Evolutionary conservation across 2,113 vertebrate genomes (phyloP), one percentile per base, ranked within the genome.

Genomic region (Nymphicus hollandicus): DNA sequence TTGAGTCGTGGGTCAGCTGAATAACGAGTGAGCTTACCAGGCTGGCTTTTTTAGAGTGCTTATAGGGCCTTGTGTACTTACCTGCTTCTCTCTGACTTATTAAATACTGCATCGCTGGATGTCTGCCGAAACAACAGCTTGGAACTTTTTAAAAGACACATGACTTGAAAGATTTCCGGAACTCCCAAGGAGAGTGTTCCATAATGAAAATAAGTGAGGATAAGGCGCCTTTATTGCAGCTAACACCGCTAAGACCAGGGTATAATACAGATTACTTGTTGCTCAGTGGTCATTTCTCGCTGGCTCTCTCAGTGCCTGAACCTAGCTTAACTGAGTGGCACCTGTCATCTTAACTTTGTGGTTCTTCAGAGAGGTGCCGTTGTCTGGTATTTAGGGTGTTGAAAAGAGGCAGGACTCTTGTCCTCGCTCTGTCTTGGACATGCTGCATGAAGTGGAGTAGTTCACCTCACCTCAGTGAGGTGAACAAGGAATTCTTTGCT

Each of bases 1-100:
- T 74, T 95, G 91, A 94, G 87, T 88, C 60, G 24, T n/a, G 86
- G 92, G 80, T 96, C 90, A 96, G n/a, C 81, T 86, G 93, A 95
- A 81, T 91, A 88, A 96, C 20, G 31, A 95, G 84, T 13, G 64
- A 91, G 86, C 91, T 97, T 96, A 95, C 89, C 78, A 74, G 73
- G 89, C 27, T 87, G 91, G 84, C 95, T 94, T 69, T 93, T 53
- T 70, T 60, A 55, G 70, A 81, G 63, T 79, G 35, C 29, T 9
- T 76, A 60, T 44, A 70, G 81, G 68, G 43, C 88, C 95, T 95
- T 81, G 81, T 66, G 65, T 60, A 18, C 89, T 95, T 94, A 85
- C 91, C 87, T 91, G 71, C 55, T 80, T 89, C 81, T 86, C 79
- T 93, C 49, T 58, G 72, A 52, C 77, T 82, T 87, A 44, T 2